Evolutionary conservation across 2,797 vertebrate genomes (phyloP), one percentile per base, ranked within the genome.

Genomic region (Cossypha caffra): DNA sequence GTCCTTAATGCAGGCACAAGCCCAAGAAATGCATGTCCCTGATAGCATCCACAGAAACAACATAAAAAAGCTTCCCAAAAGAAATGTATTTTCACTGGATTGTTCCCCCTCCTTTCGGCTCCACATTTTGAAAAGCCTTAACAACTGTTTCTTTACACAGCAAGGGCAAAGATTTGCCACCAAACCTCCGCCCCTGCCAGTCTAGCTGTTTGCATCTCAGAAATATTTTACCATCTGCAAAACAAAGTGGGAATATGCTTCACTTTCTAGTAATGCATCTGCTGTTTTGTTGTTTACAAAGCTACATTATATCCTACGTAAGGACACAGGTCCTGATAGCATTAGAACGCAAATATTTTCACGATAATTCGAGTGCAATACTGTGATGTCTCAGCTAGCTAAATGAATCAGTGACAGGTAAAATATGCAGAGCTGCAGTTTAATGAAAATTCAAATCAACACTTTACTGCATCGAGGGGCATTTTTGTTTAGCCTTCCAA

Each of bases 381-480:
- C 61, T 88, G 96, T 97, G 95, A 95, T 96, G 97, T 95, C 96
- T 97, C 94, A 93, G 95, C 97, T 98, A 97, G 92, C 97, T 97
- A 98, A 96, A 98, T 97, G 97, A 97, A 95, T 97, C 96, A 98
- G 96, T 97, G 97, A 98, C 96, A 96, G 96, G 95, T 97, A 97
- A 97, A 97, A 97, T 94, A 97, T 0, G 64, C 95, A 97, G 97
- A 98, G 97, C 97, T 97, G 95, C 96, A 96, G 94, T 91, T 97
- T 75, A 93, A 84, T 73, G 90, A 96, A 96, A 98, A 96, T 74
- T 83, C 91, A 87, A 37, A 96, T 83, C 94, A 96, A 71, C n/a
- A 29, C 59, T 54, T 75, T 35, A 88, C 45, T 86, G 52, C 69
- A 79, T 74, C 0, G 2, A 91, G 76, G 64, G 81, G 88, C 92